A percentile compares a stretch with the other conserved stretches of the same genome.
These are phyloP conservation scores for Blennius ocellaris DNA, from an alignment of 2,113 vertebrate genomes.

Conservation along the genomic window DNA sequence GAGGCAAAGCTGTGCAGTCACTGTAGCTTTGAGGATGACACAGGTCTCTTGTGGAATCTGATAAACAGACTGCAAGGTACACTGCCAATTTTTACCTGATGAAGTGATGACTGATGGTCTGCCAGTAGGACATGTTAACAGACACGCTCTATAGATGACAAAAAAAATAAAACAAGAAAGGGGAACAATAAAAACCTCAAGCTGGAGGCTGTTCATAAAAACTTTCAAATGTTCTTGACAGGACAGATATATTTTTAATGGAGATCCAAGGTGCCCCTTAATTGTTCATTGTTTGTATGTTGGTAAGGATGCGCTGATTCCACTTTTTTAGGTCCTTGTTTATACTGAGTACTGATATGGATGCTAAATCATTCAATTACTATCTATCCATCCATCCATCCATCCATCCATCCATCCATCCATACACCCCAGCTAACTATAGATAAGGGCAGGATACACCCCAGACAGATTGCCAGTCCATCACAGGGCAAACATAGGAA, in stretches of 20 bases:
- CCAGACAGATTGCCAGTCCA: too few species aligned
- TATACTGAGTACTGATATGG: too few species aligned
- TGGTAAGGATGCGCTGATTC: too few species aligned
- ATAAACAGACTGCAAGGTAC: conserved; percentile 16
- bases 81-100: conserved; percentile 26
- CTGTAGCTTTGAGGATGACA: conserved; percentile 38
- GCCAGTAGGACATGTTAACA: conserved; percentile 33
- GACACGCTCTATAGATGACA: conserved; percentile 15
- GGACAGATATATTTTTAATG: neutral
- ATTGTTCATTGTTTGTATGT: neutral
- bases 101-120: conserved; percentile 16
- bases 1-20: conserved; percentile 33
- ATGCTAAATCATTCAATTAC: too few species aligned
- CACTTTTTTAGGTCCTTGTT: too few species aligned
- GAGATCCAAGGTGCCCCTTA: conserved; percentile 6
- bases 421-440: too few species aligned
- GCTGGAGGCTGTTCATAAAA: neutral
- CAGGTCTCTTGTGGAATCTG: conserved; percentile 10
- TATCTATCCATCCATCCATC: too few species aligned
- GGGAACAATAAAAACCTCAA: neutral
- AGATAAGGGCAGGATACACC: too few species aligned
- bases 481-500: too few species aligned
- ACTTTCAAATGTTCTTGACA: conserved; percentile 5
- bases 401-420: too few species aligned
- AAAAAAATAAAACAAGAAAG: neutral